Evolutionary conservation across 2,797 vertebrate genomes (phyloP).

Genomic region (Tachyglossus aculeatus): DNA sequence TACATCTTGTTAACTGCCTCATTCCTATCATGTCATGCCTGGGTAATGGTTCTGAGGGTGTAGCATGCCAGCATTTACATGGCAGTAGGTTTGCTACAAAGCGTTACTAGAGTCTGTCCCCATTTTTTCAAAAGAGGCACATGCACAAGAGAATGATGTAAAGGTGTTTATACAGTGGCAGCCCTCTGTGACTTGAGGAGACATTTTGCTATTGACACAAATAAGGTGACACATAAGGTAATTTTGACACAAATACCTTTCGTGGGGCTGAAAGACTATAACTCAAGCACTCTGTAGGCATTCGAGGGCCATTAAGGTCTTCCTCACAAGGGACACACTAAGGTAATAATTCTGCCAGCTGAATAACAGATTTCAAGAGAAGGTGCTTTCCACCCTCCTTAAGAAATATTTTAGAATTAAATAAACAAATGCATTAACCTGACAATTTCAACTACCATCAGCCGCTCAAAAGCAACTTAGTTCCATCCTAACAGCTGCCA

Average conservation of each 20-base stretch:
- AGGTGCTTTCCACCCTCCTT: background rate
- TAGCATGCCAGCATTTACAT: background rate
- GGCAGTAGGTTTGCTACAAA: background rate
- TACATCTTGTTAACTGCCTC: no score
- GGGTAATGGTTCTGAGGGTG: background rate
- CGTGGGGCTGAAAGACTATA: background rate
- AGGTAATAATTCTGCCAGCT: conserved; percentile 11
- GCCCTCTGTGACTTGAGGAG: background rate
- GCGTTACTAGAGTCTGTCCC: background rate
- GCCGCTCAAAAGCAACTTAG: background rate
- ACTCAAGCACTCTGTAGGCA: background rate
- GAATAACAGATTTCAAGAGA: background rate
- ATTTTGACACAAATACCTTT: no score
- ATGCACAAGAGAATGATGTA: background rate
- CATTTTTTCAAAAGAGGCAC: background rate
- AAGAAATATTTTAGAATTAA: conserved; percentile 8
- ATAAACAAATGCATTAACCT: conserved; percentile 15
- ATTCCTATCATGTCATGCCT: background rate
- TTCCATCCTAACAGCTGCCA: background rate
- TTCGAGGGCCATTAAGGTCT: background rate
- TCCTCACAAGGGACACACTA: background rate
- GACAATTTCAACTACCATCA: conserved; percentile 32
- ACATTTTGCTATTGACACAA: conserved; percentile 7
- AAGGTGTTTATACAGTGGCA: background rate
- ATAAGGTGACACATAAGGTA: no score